Base-by-base conservation (phyloP, 2,113 vertebrate genomes). In the Seriola rivoliana region DNA sequence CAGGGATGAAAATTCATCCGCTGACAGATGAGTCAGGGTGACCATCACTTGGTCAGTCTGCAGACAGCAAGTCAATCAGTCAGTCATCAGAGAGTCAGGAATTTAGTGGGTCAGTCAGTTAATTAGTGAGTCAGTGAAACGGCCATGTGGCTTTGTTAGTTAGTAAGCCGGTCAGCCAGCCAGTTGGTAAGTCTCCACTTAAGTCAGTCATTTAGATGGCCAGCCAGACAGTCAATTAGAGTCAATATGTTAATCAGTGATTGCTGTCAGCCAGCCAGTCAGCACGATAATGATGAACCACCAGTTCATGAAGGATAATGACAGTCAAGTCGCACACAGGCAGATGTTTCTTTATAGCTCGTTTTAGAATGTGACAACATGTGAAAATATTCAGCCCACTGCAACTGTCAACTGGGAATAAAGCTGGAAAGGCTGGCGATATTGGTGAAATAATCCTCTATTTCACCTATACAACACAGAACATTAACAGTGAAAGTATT, bases 241-340 rank as follows among this genome's bases (percentile, higher is more conserved):
- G 90, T 92, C 93, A 90, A 91, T 92, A 89, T 90, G 90, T 88
- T 92, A 91, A 91, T 90, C 85, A 90, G 88, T 80, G 82, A 86
- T 81, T 72, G 85, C 83, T 88, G 92, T 93, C 91, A 88, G 80
- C 89, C 87, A 87, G 83, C 74, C 76, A 87, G 84, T 82, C 76
- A 59, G 78, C 5, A 21, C 14, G 14, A 72, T 85, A 73, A 90
- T 87, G 90, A 92, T 81, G 82, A 89, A 71, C 62, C 82, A 78
- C 36, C 57, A 70, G 82, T 81, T 89, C 71, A 90, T 76, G 50
- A 71, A 67, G 74, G 78, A 78, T 81, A 85, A 87, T 79, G 87
- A 85, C 85, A 84, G 89, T 42, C 82, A 54, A 34, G 88, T 59
- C 63, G 81, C 48, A 73, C 65, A 50, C 32, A 80, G 65, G 77